Evolutionary conservation across 2,113 vertebrate genomes (phyloP).

Genomic region (Lethenteron reissneri): DNA sequence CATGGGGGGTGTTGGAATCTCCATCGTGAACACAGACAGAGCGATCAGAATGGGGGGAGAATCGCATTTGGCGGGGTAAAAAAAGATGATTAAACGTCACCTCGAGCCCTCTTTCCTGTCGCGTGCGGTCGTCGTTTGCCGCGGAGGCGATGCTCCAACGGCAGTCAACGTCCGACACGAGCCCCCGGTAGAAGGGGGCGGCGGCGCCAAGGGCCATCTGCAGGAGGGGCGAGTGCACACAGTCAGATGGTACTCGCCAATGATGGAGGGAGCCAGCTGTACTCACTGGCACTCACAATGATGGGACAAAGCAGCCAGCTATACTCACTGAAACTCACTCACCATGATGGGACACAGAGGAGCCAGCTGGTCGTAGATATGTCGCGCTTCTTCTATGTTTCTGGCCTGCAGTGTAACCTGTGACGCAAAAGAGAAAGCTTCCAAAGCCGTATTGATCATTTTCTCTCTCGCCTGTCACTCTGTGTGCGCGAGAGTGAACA

Average conservation of each 20-base stretch:
- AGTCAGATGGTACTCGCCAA: too few species aligned
- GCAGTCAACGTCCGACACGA: slow-evolving; percentile 78
- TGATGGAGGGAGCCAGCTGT: too few species aligned
- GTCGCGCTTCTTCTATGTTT: slow-evolving; percentile 87
- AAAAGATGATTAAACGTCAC: slow-evolving; percentile 18
- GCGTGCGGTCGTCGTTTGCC: slow-evolving; percentile 74
- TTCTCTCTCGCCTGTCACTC: too few species aligned
- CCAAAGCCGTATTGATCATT: too few species aligned
- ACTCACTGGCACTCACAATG: too few species aligned
- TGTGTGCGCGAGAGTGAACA: too few species aligned
- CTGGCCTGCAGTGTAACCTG: slow-evolving; percentile 97
- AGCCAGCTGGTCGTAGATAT: slow-evolving; percentile 88
- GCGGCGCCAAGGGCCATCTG: slow-evolving; percentile 94
- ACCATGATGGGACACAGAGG: slow-evolving; percentile 94
- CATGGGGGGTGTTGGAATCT: too few species aligned
- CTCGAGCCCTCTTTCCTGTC: slow-evolving; percentile 71
- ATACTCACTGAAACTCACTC: slow-evolving; percentile 27
- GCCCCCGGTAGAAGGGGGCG: slow-evolving; percentile 87
- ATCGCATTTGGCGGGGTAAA: background rate
- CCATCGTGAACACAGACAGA: too few species aligned
- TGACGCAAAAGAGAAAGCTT: too few species aligned
- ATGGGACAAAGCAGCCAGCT: too few species aligned
- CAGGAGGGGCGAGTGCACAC: slow-evolving; percentile 12
- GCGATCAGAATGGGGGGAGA: too few species aligned
- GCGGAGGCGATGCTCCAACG: slow-evolving; percentile 94